These are phyloP conservation scores for Lepisosteus oculatus DNA, from an alignment of 2,113 vertebrate genomes.

Conservation along the genomic window DNA sequence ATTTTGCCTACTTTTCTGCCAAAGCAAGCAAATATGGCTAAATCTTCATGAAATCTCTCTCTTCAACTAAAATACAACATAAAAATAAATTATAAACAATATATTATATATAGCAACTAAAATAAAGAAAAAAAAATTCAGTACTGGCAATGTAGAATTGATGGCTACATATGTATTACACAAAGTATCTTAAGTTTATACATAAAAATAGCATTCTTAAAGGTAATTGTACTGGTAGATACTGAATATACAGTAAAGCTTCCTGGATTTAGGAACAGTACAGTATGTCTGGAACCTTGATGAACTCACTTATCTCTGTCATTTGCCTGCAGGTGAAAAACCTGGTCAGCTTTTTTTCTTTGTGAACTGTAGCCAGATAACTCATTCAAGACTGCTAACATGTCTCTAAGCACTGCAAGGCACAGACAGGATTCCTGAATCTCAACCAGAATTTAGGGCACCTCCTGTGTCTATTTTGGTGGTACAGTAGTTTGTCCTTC, in stretches of 20 bases:
- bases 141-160: too few relatives aligned
- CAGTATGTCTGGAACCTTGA: constrained; percentile 45
- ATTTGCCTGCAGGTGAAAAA: constrained; percentile 67
- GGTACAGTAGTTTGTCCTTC: too few relatives aligned
- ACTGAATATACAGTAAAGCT: constrained; percentile 69
- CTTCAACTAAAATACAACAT: too few relatives aligned
- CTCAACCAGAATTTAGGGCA: background rate
- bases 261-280: constrained; percentile 58
- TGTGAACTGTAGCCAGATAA: background rate
- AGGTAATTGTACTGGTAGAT: constrained; percentile 69
- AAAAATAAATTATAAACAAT: too few relatives aligned
- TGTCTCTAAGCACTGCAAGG: background rate
- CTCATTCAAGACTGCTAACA: background rate
- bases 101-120: too few relatives aligned
- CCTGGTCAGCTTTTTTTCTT: constrained; percentile 41
- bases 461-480: too few relatives aligned
- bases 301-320: constrained; percentile 53
- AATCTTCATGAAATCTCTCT: too few relatives aligned
- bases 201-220: constrained; percentile 61
- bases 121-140: too few relatives aligned
- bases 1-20: too few relatives aligned
- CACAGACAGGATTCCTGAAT: background rate
- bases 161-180: constrained; percentile 39
- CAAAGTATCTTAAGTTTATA: constrained; percentile 54
- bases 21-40: too few relatives aligned